Base-by-base conservation (phyloP, 2,113 vertebrate species). In the Nannospalax galili region DNA sequence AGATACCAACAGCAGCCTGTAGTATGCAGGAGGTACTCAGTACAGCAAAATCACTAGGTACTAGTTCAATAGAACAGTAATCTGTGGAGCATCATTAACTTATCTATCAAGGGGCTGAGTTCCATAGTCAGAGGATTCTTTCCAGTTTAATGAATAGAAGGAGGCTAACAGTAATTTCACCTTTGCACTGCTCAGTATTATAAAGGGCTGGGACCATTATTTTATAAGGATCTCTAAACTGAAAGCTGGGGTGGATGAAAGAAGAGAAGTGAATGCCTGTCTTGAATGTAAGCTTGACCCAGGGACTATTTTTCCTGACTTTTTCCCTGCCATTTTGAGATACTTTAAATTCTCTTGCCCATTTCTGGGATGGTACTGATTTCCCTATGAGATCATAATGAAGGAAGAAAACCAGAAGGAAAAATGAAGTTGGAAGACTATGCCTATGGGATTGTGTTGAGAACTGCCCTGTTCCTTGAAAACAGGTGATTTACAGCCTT, bases 31-130 rank as follows among this genome's bases (percentile, higher is more conserved):
- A 37, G 8, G 40, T 19, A 8, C 28, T 92, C 26, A 20, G 1
- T 17, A 17, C 24, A 58, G 52, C 16, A 19, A 2, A 65, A 86
- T 75, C 35, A 72, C 58, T n/a, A 93, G 37, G 20, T n/a, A 79
- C 8, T 58, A 74, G 37, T 52, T 94, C 78, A 70, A 80, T 73
- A 93, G 87, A 92, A 96, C 85, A 84, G 73, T 19, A 30, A 35
- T 88, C 84, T 85, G 12, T 26, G 22, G 24, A 70, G 28, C 48
- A 8, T 17, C 22, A 79, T 82, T 74, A 70, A 81, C 62, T 52
- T 77, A 12, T n/a, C 22, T 37, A 69, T 77, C 70, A 85, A 74
- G 2, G n/a, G 45, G 15, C 1, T 78, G 32, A 19, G 91, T 45
- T 81, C 69, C 64, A 81, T 40, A 30, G 73, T 60, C 15, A 80